phyloP scores from a whole-genome alignment of 2,888 invertebrate genomes.

The Hypercompe scribonia region DNA sequence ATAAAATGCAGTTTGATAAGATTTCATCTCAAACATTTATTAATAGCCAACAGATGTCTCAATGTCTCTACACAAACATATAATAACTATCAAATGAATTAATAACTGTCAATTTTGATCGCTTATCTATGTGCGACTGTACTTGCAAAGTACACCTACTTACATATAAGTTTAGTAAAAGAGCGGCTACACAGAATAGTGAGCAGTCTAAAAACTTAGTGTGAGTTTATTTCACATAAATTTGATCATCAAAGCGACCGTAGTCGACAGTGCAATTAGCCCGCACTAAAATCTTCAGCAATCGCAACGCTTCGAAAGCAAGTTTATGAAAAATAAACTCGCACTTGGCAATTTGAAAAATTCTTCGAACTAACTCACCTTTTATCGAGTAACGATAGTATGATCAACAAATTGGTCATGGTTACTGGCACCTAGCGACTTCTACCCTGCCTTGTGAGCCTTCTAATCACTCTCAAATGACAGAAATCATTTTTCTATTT shows the following conservation, averaged over 20 bases:
- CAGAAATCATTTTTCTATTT: neutral
- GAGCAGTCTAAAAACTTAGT: neutral
- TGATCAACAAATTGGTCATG: neutral
- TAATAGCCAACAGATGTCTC: neutral
- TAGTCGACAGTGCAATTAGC: no score
- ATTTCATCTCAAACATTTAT: neutral
- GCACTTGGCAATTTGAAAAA: neutral
- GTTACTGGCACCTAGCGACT: neutral
- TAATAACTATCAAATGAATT: neutral
- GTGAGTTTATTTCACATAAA: no score
- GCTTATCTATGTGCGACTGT: neutral
- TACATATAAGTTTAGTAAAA: neutral
- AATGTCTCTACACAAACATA: neutral
- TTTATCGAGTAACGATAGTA: neutral
- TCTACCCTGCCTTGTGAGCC: no score
- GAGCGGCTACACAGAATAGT: neutral
- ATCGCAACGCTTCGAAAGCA: no score
- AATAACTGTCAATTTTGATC: neutral
- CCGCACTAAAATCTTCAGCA: no score
- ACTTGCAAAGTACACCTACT: neutral
- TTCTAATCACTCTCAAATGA: neutral
- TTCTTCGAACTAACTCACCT: neutral
- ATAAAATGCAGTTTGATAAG: neutral
- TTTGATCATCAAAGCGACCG: no score
- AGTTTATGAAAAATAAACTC: no score